Base-by-base conservation (phyloP, 2,888 invertebrate species). In the Callyntrura sp. region DNA sequence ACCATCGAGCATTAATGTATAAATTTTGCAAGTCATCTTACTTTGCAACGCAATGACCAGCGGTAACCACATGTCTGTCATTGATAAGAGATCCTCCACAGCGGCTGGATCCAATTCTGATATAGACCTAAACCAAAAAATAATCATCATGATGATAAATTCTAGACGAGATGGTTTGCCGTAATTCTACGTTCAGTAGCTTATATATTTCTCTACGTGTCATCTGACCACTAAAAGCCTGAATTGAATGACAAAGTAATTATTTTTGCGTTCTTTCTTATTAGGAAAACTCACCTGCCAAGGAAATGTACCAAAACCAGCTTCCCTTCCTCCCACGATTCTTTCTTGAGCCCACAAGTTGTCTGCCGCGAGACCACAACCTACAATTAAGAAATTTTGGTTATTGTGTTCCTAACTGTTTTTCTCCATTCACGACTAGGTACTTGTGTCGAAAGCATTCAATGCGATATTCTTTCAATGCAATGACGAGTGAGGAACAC, bases 71-170 rank as follows among this genome's bases (percentile, higher is more conserved):
- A 95, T 98, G 98, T 87, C 97, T 96, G 35, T 98, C 96, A 93
- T 98, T 98, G 93, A 98, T 97, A 91, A 98, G 95, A 0, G 98
- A 98, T 35, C 98, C 98, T 60, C 98, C 98, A 94, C 98, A 98
- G 94, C 98, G 97, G 95, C 98, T 98, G 65, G 98, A 98, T 91
- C 98, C 98, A 90, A 98, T 98, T 94, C 98, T 96, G 94, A 98
- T 98, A 95, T 98, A 98, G 0, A 98, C 96, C 96, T 96, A 94
- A 51, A 94, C 93, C 85, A 88, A 89, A 93, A 89, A 88, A 62
- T 20, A 14, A 73, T n/a, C n/a, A n/a, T n/a, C n/a, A n/a, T n/a
- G n/a, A n/a, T n/a, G n/a, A n/a, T n/a, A n/a, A n/a, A n/a, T n/a
- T n/a, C n/a, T n/a, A n/a, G n/a, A n/a, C n/a, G n/a, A n/a, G n/a